phyloP scores from a whole-genome alignment of 2,113 vertebrate genomes.

The Cebidichthys violaceus region DNA sequence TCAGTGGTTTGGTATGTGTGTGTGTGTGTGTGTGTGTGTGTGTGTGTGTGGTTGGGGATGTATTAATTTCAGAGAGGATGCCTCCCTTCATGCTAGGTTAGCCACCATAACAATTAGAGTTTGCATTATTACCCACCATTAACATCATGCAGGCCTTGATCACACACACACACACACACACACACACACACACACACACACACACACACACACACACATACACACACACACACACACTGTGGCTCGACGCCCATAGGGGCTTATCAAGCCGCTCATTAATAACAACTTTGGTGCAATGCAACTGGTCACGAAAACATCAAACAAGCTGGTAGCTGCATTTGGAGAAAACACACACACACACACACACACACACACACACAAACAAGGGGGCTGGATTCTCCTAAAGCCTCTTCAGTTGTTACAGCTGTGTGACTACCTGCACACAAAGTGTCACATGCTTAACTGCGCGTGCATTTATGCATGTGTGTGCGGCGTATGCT shows the following conservation, averaged over 20 bases:
- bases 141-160: constrained; percentile 54
- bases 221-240: constrained; percentile 19
- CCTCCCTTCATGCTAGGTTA: constrained; percentile 60
- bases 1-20: neutral
- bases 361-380: constrained; percentile 8
- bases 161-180: constrained; percentile 21
- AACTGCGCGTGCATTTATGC: neutral
- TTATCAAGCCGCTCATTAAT: constrained; percentile 59
- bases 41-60: neutral
- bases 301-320: constrained; percentile 49
- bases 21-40: neutral
- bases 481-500: neutral
- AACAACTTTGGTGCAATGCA: constrained; percentile 33
- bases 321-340: constrained; percentile 23
- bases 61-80: constrained; percentile 40
- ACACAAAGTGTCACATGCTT: neutral
- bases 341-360: constrained; percentile 24
- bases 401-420: neutral
- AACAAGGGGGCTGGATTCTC: constrained; percentile 1
- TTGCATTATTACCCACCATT: constrained; percentile 67
- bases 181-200: constrained; percentile 18
- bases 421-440: constrained; percentile 28
- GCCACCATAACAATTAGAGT: constrained; percentile 61
- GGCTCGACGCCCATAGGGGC: constrained; percentile 27
- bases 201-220: constrained; percentile 18